Conservation (phyloP, 2,888 invertebrate genomes). For the Cephalotes varians region DNA sequence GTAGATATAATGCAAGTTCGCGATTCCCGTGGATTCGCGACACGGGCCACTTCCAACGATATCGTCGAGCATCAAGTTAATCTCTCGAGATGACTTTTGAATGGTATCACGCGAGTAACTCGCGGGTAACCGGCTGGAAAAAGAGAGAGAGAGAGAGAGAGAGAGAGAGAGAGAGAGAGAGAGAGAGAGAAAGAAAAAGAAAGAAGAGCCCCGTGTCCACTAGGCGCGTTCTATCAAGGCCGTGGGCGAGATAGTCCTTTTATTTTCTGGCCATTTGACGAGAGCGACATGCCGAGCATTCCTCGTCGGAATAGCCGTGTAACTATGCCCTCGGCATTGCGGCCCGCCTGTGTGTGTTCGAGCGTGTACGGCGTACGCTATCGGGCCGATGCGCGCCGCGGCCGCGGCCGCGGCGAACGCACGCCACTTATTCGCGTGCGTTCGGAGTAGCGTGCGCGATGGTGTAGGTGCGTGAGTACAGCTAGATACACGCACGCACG, state of each 20-base stretch:
- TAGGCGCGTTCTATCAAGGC: constrained; percentile 80
- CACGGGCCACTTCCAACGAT: not conserved
- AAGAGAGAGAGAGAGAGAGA: constrained; percentile 53
- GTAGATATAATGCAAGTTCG: not conserved
- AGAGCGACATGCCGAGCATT: constrained; percentile 85
- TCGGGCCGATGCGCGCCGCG: constrained; percentile 26
- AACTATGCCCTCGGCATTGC: constrained; percentile 75
- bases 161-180: constrained; percentile 54
- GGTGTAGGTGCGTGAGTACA: not conserved
- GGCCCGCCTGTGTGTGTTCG: constrained; percentile 8
- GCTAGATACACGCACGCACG: constrained; percentile 29
- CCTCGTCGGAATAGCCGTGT: constrained; percentile 81
- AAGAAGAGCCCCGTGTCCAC: constrained; percentile 59
- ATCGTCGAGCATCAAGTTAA: constrained; percentile 29
- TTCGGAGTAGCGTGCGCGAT: not conserved
- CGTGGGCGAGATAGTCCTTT: constrained; percentile 81
- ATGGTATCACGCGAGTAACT: constrained; percentile 34
- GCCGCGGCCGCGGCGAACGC: constrained; percentile 15
- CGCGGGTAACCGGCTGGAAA: constrained; percentile 54
- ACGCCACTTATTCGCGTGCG: constrained; percentile 15
- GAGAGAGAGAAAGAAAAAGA: constrained; percentile 20
- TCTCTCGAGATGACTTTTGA: constrained; percentile 36
- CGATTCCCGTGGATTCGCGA: not conserved
- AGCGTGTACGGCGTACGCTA: constrained; percentile 32
- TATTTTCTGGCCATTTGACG: constrained; percentile 84